phyloP scores from a whole-genome alignment of 2,888 invertebrate genomes.

The Patella caerulea region DNA sequence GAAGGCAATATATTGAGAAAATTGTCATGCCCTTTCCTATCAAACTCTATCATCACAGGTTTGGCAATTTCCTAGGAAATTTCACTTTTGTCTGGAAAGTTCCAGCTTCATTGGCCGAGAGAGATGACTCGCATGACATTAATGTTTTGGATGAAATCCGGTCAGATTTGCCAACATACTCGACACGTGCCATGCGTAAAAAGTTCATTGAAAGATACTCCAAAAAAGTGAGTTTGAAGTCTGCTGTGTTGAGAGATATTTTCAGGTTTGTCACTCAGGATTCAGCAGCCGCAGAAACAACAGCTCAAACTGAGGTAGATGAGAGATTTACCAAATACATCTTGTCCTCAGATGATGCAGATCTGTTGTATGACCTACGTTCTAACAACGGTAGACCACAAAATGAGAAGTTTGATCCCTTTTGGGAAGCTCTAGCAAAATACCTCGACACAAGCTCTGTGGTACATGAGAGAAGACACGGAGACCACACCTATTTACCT shows the following conservation, averaged over 20 bases:
- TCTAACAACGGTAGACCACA: neutral
- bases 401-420: neutral
- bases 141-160: neutral
- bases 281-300: neutral
- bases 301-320: neutral
- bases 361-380: neutral
- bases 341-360: neutral
- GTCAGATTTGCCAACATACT: neutral
- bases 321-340: neutral
- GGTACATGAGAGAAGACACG: constrained; percentile 29
- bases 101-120: no score
- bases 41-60: neutral
- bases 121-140: neutral
- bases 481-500: constrained; percentile 28
- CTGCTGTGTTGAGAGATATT: neutral
- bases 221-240: neutral
- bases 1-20: neutral
- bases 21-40: no score
- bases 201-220: neutral
- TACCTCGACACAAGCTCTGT: neutral
- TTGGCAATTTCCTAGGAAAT: neutral
- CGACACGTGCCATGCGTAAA: neutral
- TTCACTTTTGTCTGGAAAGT: neutral
- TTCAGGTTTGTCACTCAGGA: neutral
- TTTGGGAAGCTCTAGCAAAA: neutral